phyloP scores from a whole-genome alignment of 2,888 invertebrate species.

The Dascillus cervinus region DNA sequence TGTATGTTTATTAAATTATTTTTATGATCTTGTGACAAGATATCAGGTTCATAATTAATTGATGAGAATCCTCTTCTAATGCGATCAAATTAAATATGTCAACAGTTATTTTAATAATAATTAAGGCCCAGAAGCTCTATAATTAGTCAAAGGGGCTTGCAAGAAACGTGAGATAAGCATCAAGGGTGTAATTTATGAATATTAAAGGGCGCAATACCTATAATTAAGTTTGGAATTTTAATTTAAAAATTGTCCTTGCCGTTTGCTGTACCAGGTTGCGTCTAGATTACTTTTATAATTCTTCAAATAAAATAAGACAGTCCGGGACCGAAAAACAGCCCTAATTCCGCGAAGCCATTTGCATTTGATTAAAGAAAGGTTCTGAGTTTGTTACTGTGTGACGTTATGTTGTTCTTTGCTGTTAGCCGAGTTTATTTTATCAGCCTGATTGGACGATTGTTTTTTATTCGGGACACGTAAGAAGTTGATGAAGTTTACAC shows the following conservation, averaged over 20 bases:
- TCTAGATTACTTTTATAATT: conserved; percentile 8
- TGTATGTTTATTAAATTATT: no score
- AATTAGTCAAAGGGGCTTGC: conserved; percentile 29
- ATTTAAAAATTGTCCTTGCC: conserved; percentile 17
- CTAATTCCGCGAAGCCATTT: no score
- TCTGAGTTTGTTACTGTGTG: not conserved
- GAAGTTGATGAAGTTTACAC: conserved; percentile 14
- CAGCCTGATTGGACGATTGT: no score
- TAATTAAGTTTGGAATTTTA: conserved; percentile 31
- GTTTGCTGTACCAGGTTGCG: conserved; percentile 4
- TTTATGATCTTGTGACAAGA: no score
- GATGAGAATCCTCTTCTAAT: no score
- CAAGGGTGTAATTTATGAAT: conserved; percentile 31
- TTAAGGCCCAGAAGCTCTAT: conserved; percentile 14
- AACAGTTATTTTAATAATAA: conserved; percentile 14
- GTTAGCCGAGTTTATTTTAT: not conserved
- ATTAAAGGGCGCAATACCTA: conserved; percentile 30
- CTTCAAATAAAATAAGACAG: not conserved
- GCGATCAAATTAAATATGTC: conserved; percentile 19
- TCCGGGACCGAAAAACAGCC: not conserved
- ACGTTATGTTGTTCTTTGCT: not conserved
- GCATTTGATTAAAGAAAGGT: no score
- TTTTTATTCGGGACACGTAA: no score
- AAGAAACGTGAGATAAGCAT: conserved; percentile 35
- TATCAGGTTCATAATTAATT: conserved; percentile 10